These are phyloP conservation scores for Candoia aspera DNA, from an alignment of 2,113 vertebrate species.

Conservation along the genomic window DNA sequence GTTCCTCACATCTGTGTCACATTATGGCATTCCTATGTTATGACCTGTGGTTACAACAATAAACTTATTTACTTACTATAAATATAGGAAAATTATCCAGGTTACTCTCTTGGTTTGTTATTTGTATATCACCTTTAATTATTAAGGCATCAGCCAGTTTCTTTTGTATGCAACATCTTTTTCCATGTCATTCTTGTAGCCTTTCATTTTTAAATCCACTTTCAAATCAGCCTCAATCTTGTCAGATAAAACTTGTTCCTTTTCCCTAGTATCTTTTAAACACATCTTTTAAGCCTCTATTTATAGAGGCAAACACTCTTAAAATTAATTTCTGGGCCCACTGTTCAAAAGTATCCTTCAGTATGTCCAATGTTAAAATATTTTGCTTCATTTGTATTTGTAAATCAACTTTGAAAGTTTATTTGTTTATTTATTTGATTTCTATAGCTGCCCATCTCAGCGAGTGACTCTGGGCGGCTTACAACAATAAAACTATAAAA, in stretches of 20 bases:
- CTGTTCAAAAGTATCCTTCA: background rate
- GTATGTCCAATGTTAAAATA: background rate
- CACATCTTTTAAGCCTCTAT: background rate
- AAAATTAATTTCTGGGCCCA: background rate
- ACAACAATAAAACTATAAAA: too few relatives aligned
- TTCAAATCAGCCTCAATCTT: background rate
- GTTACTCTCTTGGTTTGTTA: background rate
- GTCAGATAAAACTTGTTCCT: background rate
- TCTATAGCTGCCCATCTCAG: too few relatives aligned
- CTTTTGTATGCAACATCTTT: background rate
- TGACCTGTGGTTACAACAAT: too few relatives aligned
- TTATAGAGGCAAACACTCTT: background rate
- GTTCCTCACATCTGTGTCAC: background rate
- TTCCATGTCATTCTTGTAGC: background rate
- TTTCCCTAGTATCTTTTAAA: background rate
- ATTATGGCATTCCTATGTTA: too few relatives aligned
- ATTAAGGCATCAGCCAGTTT: background rate
- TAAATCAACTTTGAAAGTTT: background rate
- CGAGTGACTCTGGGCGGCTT: too few relatives aligned
- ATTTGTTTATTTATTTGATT: too few relatives aligned
- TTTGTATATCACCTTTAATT: background rate
- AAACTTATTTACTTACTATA: too few relatives aligned
- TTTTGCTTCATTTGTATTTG: background rate
- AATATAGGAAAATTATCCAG: background rate
- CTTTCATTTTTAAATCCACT: background rate